A percentile compares a stretch with the other conserved stretches of the same genome.
Conservation (phyloP, 2,797 vertebrate genomes). For the Tauraco hartlaubi region DNA sequence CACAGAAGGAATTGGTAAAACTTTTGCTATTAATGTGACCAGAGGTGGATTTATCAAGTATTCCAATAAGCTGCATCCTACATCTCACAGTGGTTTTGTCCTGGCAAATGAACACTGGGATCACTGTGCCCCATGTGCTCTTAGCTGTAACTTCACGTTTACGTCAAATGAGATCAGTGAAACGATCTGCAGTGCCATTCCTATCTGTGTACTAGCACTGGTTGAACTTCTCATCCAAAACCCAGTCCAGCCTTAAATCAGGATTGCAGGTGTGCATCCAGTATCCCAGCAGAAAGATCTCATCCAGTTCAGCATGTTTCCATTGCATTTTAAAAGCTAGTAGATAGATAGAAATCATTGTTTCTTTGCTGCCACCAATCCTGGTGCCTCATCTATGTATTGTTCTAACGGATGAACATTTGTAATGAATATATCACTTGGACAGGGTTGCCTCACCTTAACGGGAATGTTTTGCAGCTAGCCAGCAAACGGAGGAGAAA, state of each 20-base stretch:
- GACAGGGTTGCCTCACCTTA: neutral
- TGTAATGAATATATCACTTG: neutral
- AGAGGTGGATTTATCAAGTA: neutral
- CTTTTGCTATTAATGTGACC: neutral
- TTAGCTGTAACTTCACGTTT: neutral
- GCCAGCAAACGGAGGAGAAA: neutral
- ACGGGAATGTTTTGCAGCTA: neutral
- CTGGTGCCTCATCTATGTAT: neutral
- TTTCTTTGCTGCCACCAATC: neutral
- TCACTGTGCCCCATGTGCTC: accelerated
- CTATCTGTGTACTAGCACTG: neutral
- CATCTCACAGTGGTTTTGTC: neutral
- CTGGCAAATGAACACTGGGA: neutral
- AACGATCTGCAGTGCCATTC: neutral
- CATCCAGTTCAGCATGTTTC: too few relatives aligned
- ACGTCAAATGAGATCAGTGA: neutral
- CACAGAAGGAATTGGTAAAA: neutral
- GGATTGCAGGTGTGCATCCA: neutral
- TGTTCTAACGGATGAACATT: neutral
- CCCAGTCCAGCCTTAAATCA: neutral
- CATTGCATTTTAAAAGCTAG: too few relatives aligned
- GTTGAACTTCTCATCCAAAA: neutral
- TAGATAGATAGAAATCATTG: neutral
- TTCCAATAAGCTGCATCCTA: neutral
- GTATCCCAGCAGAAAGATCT: neutral